Percentiles rank a stretch among this genome's conserved stretches.
These are phyloP conservation scores for Orthochromis indermauri DNA, from an alignment of 2,113 vertebrate genomes.

Conservation along the genomic window DNA sequence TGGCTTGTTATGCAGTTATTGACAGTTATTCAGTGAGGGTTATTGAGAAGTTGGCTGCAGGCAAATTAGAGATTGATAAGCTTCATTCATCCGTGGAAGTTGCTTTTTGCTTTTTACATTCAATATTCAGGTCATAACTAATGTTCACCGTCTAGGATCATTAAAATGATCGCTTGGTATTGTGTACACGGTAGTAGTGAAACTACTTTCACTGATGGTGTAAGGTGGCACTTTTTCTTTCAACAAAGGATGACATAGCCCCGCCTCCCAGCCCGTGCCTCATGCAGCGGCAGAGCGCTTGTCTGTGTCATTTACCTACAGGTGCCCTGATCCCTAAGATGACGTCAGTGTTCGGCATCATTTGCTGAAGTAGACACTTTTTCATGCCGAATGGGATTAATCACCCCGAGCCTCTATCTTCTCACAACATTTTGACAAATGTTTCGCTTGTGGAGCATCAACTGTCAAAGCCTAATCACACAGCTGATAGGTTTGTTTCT, in stretches of 20 bases:
- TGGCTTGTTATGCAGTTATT: constrained; percentile 7
- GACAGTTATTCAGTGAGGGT: constrained; percentile 23
- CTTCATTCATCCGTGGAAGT: not conserved
- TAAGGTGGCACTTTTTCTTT: constrained; percentile 30
- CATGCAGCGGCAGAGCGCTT: not conserved
- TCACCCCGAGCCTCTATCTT: not conserved
- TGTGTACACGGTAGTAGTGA: not conserved
- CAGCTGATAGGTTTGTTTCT: constrained; percentile 39
- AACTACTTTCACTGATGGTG: not conserved
- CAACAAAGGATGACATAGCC: not conserved
- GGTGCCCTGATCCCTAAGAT: constrained; percentile 1
- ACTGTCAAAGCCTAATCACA: not conserved
- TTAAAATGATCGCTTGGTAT: not conserved
- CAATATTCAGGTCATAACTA: not conserved
- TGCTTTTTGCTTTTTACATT: not conserved
- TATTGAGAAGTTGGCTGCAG: not conserved
- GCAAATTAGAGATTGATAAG: constrained; percentile 15
- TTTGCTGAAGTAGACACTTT: constrained; percentile 14
- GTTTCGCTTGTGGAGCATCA: not conserved
- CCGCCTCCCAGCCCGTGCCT: not conserved
- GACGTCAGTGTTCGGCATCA: not conserved
- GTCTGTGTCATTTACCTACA: constrained; percentile 22
- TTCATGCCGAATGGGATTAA: not conserved
- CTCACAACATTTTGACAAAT: not conserved
- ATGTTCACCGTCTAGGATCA: not conserved